These are phyloP conservation scores for Trichonephila inaurata DNA, from an alignment of 1,140 invertebrate genomes.

Conservation along the genomic window DNA sequence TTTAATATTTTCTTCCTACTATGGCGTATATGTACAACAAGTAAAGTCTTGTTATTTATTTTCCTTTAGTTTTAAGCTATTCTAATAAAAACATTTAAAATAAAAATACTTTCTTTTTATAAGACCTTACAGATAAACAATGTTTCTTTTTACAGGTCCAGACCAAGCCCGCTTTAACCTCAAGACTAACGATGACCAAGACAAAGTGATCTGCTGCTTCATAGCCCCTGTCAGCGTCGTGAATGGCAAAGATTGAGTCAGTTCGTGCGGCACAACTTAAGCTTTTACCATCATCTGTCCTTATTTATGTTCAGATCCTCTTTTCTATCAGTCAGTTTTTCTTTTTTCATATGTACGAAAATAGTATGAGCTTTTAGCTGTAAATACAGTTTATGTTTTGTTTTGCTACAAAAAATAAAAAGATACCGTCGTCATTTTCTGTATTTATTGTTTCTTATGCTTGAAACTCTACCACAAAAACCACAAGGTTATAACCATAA, in stretches of 20 bases:
- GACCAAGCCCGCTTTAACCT: conserved; percentile 53
- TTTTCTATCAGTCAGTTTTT: not conserved
- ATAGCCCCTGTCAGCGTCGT: conserved; percentile 61
- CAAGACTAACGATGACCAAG: conserved; percentile 67
- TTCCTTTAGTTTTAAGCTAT: too few relatives aligned
- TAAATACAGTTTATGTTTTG: not conserved
- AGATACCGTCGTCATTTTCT: too few relatives aligned
- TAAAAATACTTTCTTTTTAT: too few relatives aligned
- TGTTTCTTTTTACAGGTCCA: conserved; percentile 31
- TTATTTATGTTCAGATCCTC: conserved; percentile 17
- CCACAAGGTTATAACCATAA: too few relatives aligned
- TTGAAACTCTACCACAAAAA: too few relatives aligned
- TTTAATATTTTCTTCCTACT: too few relatives aligned
- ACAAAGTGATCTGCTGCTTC: conserved; percentile 64
- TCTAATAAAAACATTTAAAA: too few relatives aligned
- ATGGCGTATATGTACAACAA: too few relatives aligned
- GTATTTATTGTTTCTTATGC: too few relatives aligned
- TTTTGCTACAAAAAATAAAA: not conserved
- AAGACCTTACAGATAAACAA: not conserved
- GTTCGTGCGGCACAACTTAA: too few relatives aligned
- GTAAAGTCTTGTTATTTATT: too few relatives aligned
- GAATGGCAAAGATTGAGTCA: not conserved
- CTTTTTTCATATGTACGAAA: not conserved
- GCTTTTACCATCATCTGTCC: conserved; percentile 1
- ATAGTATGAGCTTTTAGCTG: not conserved